Conservation (phyloP, 1,140 invertebrate genomes). For the Aculops lycopersici region DNA sequence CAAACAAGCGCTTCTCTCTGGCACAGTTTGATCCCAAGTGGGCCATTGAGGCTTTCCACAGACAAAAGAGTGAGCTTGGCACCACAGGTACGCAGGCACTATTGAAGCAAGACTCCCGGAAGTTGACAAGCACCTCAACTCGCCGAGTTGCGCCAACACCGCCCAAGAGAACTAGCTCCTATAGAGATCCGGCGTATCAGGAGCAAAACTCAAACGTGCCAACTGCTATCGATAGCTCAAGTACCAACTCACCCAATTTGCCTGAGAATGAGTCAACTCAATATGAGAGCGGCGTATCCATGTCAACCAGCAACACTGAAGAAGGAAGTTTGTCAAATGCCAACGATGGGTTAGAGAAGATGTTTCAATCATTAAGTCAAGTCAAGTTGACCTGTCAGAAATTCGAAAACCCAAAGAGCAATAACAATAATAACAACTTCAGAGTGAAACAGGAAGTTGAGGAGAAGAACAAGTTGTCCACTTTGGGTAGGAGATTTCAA, state of each 20-base stretch:
- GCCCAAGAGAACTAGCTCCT: conserved; percentile 59
- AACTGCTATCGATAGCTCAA: neutral
- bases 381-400: too few species aligned
- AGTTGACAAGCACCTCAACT: neutral
- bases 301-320: too few species aligned
- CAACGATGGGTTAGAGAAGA: conserved; percentile 13
- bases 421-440: too few species aligned
- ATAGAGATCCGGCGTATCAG: conserved; percentile 13
- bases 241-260: conserved; percentile 1
- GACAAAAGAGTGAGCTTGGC: neutral
- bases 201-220: conserved; percentile 2
- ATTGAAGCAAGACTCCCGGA: too few species aligned
- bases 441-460: too few species aligned
- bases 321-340: conserved; percentile 7
- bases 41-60: neutral
- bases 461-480: too few species aligned
- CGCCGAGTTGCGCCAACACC: conserved; percentile 38
- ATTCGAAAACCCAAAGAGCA: too few species aligned
- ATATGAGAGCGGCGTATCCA: neutral
- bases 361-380: conserved; percentile 10
- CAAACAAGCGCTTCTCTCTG: neutral
- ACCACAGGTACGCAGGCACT: too few species aligned
- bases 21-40: neutral
- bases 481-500: too few species aligned
- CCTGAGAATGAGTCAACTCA: neutral